Conservation (phyloP, 2,797 vertebrate species). For the Borostomias antarcticus region DNA sequence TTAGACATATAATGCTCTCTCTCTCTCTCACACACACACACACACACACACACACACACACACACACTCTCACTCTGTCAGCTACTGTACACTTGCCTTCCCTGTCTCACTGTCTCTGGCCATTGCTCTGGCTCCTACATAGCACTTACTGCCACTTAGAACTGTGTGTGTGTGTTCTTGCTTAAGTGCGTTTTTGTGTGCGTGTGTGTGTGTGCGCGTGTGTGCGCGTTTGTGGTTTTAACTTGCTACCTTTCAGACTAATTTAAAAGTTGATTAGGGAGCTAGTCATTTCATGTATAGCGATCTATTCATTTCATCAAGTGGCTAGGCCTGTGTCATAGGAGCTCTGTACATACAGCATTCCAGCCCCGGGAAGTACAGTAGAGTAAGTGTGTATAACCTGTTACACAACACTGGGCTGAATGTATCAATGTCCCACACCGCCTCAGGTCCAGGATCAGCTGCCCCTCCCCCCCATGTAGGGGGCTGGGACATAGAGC, state of each 20-base stretch:
- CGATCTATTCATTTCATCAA: background rate
- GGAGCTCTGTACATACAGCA: conserved; percentile 1
- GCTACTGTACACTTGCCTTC: background rate
- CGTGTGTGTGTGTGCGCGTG: background rate
- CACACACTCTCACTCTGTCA: no score
- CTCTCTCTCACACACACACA: background rate
- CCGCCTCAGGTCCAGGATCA: background rate
- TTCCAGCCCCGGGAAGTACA: background rate
- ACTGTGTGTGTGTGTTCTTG: background rate
- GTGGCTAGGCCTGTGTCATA: background rate
- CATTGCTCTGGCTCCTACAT: background rate
- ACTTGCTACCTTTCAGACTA: no score
- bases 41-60: background rate
- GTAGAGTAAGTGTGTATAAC: background rate
- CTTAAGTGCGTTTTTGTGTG: background rate
- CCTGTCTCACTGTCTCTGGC: background rate
- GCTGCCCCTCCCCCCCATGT: background rate
- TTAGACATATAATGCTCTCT: no score
- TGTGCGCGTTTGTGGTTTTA: conserved; percentile 17
- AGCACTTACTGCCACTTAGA: conserved; percentile 7
- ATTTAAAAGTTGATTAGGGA: no score
- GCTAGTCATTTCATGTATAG: background rate
- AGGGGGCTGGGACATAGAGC: background rate
- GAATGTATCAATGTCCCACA: conserved; percentile 48
- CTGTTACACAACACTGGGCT: conserved; percentile 20